Base-by-base conservation (phyloP, 2,113 vertebrate species). In the Aspidoscelis tigris region DNA sequence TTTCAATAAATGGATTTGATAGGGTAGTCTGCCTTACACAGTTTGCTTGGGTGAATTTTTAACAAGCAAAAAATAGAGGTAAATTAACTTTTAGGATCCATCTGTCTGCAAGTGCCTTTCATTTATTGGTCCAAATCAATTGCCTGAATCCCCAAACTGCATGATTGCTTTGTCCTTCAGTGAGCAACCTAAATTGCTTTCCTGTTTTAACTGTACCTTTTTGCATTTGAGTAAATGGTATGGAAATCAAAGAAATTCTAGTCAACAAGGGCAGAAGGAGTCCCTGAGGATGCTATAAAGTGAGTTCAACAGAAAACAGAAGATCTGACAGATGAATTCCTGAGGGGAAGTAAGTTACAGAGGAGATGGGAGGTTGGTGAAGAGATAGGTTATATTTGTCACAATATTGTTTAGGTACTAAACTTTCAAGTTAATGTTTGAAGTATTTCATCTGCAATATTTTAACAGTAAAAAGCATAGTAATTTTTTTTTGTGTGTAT, bases 201-300 rank as follows among this genome's bases (percentile, higher is more conserved):
- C 1, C 66, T 76, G 50, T 83, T 50, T 1, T 55, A 70, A 79
- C 7, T 21, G 6, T 50, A 80, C 77, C 39, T 80, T 18, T 47
- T 82, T 66, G 86, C 65, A 61, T 82, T 83, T 76, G 70, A 78
- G 71, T 80, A 50, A 70, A 78, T 78, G 5, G 65, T 12, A 24
- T 83, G 4, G 75, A 91, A 90, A 92, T 70, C 53, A 64, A 88
- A 81, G 77, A 74, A 69, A 47, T 78, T 84, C 80, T 90, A 89
- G 78, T 84, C 24, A 76, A 11, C 81, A 4, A 76, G 24, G 71
- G 78, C 7, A 53, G 39, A 24, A 21, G 26, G 73, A 84, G 74
- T 33, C 81, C 50, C 64, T 44, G 12, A 75, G 69, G 68, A 20
- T 1, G 1, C 61, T 2, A 72, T 24, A 41, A 50, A 68, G 79